A percentile compares a stretch with the other conserved stretches of the same genome.
phyloP scores from a whole-genome alignment of 2,888 invertebrate species.

The Glyphotaelius pellucidus region DNA sequence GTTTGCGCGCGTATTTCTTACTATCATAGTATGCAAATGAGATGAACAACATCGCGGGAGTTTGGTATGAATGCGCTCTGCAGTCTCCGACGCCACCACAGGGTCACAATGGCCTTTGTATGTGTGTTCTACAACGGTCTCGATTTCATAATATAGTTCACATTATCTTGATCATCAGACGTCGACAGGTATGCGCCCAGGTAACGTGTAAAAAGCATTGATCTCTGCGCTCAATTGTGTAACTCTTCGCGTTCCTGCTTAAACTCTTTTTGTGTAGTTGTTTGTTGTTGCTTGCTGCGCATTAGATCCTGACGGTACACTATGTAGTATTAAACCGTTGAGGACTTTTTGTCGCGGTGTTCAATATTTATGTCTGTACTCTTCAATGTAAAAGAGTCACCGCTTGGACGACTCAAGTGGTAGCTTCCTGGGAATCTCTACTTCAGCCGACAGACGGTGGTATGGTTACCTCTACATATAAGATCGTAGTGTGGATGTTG shows the following conservation, averaged over 20 bases:
- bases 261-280: neutral
- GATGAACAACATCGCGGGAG: constrained; percentile 48
- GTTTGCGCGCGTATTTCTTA: constrained; percentile 57
- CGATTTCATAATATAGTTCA: neutral
- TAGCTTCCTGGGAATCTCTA: constrained; percentile 56
- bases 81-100: constrained; percentile 33
- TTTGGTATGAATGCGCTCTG: constrained; percentile 30
- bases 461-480: neutral
- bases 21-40: constrained; percentile 64
- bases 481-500: constrained; percentile 15
- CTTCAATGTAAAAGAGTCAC: constrained; percentile 38
- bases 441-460: neutral
- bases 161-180: neutral
- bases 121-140: neutral
- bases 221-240: neutral
- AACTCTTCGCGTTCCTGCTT: neutral
- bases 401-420: constrained; percentile 55
- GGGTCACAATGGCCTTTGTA: constrained; percentile 38
- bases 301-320: neutral
- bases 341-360: constrained; percentile 25
- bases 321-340: neutral
- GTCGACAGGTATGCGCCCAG: neutral
- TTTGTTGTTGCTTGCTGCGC: neutral
- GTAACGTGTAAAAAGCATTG: neutral
- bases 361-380: constrained; percentile 20